A percentile compares a stretch with the other conserved stretches of the same genome.
These are phyloP conservation scores for Pseudorhiza aurosa DNA, from an alignment of 30 jellyfish, hydroid and myxozoan species.

Conservation along the genomic window DNA sequence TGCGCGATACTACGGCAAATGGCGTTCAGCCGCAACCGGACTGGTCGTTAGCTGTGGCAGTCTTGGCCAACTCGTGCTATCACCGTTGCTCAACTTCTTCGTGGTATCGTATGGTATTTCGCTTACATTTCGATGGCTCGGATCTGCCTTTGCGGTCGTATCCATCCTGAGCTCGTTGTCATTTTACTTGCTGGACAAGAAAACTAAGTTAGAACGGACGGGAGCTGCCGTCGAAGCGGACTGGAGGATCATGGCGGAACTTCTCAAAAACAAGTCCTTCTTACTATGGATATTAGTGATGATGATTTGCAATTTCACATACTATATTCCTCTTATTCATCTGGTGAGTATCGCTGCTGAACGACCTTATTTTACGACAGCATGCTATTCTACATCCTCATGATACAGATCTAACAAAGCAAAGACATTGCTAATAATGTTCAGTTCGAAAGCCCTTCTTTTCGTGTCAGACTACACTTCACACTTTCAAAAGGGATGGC, in stretches of 20 bases:
- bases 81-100: conserved; percentile 69
- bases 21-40: conserved; percentile 87
- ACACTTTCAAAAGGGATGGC: no score
- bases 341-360: no score
- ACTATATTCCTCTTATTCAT: conserved; percentile 88
- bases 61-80: conserved; percentile 88
- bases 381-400: no score
- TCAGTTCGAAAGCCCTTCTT: no score
- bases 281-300: conserved; percentile 56
- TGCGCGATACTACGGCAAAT: conserved; percentile 77
- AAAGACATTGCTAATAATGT: no score
- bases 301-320: conserved; percentile 89
- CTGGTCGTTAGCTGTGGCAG: conserved; percentile 87
- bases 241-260: conserved; percentile 38
- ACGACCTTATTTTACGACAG: no score
- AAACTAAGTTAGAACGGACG: not conserved
- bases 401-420: no score
- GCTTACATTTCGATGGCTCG: conserved; percentile 72
- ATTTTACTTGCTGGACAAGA: conserved; percentile 50
- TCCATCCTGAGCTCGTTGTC: conserved; percentile 74
- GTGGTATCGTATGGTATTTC: conserved; percentile 70
- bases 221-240: conserved; percentile 5
- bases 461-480: no score
- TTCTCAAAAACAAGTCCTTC: conserved; percentile 61
- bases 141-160: conserved; percentile 50